Base-by-base conservation (phyloP, 2,797 vertebrate genomes). In the Cheirogaleus major region DNA sequence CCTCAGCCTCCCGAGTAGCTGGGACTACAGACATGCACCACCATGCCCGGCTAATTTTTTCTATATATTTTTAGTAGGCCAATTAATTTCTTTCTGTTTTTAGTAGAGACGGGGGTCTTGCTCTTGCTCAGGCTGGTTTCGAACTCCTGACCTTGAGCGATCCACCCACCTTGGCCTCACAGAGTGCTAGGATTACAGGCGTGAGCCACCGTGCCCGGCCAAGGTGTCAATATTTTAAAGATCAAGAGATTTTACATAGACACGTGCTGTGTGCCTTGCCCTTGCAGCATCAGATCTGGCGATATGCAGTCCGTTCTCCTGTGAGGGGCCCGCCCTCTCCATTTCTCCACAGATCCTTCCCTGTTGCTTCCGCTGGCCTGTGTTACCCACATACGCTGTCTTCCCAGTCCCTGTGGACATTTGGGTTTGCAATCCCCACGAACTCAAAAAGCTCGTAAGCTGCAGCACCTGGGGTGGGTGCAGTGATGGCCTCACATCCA, bases 271-370 rank as follows among this genome's bases (percentile, higher is more conserved):
- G 59, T 43, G n/a, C 41, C 55, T 65, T 65, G 59, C 35, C 45
- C n/a, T 43, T 3, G 17, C 12, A 17, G 67, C 17, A 12, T 9
- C 27, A 3, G 76, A 35, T 6, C 38, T 41, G 69, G 38, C 15
- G 8, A 13, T 15, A 32, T 22, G 20, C 38, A 65, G 41, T n/a
- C 5, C 4, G 23, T 23, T 43, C 32, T 67, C 50, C 30, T 38
- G 25, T 7, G 67, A 79, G 57, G 82, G 35, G 13, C 27, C 52
- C 4, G 4, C 41, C 55, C 5, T 5, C 23, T 35, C 35, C 35
- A 10, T 18, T 43, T 94, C 43, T 76, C 76, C 35, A 7, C 22
- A 81, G 83, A 48, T 67, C 15, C 30, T 70, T 76, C 93, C 79
- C 73, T 63, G 3, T 2, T 27, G 38, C 61, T 43, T 35, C 59